Evolutionary conservation across 1,140 invertebrate genomes (phyloP).

Genomic region (Aricia agestis): DNA sequence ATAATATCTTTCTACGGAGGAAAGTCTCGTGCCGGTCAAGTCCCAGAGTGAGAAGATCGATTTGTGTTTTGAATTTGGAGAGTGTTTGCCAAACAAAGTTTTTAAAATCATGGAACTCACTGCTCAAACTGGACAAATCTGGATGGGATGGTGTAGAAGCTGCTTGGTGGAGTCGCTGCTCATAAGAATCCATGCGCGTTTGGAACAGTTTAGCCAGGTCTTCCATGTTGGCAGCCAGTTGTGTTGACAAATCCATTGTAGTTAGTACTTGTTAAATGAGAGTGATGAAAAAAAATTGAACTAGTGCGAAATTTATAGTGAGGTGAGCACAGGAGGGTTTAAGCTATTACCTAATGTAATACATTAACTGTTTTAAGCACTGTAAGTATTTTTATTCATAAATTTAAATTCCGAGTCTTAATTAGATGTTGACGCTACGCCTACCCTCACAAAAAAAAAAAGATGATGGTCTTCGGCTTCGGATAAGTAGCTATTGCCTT

Average conservation of each 20-base stretch:
- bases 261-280: no score
- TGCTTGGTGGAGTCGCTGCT: background rate
- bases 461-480: no score
- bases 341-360: no score
- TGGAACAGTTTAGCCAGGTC: background rate
- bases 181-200: background rate
- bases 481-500: no score
- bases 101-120: background rate
- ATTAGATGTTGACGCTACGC: no score
- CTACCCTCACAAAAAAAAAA: no score
- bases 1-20: conserved; percentile 13
- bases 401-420: no score
- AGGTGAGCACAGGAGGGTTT: no score
- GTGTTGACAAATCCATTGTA: background rate
- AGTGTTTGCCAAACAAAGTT: background rate
- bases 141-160: background rate
- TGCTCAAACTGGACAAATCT: background rate
- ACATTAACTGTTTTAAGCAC: no score
- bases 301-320: no score
- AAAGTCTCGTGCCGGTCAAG: conserved; percentile 13
- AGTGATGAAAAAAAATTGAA: no score
- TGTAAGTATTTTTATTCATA: no score
- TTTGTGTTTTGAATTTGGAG: background rate
- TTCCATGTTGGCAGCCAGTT: background rate
- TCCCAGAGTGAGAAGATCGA: conserved; percentile 4